Evolutionary conservation across 2,113 vertebrate genomes (phyloP), one percentile per base, ranked within the genome.

Genomic region (Myotis davidii): DNA sequence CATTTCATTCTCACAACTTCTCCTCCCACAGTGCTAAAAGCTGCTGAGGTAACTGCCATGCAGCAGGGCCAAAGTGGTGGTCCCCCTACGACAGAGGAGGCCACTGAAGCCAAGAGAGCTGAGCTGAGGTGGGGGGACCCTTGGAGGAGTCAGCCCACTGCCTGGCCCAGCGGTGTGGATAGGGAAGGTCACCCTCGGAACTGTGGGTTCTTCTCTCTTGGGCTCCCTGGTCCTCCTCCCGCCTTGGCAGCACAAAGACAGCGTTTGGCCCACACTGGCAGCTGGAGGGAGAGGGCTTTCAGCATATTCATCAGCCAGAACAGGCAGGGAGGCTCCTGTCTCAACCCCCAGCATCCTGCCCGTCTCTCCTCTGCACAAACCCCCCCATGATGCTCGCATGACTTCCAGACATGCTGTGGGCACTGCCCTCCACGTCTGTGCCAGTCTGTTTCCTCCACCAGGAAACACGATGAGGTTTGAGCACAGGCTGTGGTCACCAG

Each of bases 381-480:
- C 5, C 56, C 82, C 56, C 23, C 23, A 8, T 25, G 23, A 5
- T 1, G 10, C 59, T 32, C 34, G 9, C 9, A 4, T 10, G 59
- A 67, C 79, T 59, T 23, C 27, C 32, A 6, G 67, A 69, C 12
- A 12, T 3, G 5, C 42, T 14, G 1, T 61, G 29, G 17, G 3
- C 42, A 3, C 1, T 2, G 12, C 39, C 23, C 29, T 79, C 64
- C 2, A 1, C 1, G 17, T 48, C 18, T 1, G 0, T 1, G 6
- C 64, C 45, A 12, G 34, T 64, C 37, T 64, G 70, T 23, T 21
- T 25, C 21, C 64, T 45, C 42, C 64, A 39, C 37, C 6, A n/a
- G 64, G 20, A 91, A 42, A 10, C 25, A 9, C 0, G 13, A 0
- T 1, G 5, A 3, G 17, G 34, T 76, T 21, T 78, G 9, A 76